Evolutionary conservation across 1,140 invertebrate genomes (phyloP).

Genomic region (Pogonognathellus flavescens): DNA sequence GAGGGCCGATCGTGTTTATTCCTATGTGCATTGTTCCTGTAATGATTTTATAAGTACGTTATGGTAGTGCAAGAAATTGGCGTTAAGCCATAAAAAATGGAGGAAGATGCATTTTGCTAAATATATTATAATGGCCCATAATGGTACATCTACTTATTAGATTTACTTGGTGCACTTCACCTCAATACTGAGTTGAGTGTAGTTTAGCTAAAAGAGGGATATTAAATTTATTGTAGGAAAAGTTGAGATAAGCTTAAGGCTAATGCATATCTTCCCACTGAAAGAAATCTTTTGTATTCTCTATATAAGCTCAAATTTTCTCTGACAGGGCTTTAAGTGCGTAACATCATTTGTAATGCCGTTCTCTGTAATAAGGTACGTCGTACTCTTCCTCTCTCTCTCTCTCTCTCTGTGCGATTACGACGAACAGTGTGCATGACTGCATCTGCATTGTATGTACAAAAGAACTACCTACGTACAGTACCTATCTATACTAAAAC

Average conservation of each 20-base stretch:
- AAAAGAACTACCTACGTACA: too few relatives aligned
- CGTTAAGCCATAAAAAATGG: neutral
- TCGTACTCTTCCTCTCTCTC: too few relatives aligned
- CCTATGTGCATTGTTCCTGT: neutral
- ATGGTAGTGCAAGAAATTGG: neutral
- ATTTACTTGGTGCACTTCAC: too few relatives aligned
- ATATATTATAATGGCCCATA: constrained; percentile 13
- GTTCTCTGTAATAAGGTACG: too few relatives aligned
- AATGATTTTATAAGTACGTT: constrained; percentile 10
- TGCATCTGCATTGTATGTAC: too few relatives aligned
- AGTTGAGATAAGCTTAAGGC: constrained; percentile 44
- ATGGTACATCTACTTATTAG: too few relatives aligned
- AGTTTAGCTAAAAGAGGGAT: constrained; percentile 27
- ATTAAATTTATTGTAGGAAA: constrained; percentile 42
- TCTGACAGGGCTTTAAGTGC: constrained; percentile 30
- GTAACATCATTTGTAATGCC: constrained; percentile 15
- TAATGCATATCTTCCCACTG: constrained; percentile 20
- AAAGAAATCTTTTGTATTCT: constrained; percentile 8
- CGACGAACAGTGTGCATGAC: too few relatives aligned
- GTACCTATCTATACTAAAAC: too few relatives aligned
- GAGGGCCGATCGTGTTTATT: too few relatives aligned
- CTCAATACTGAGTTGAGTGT: neutral
- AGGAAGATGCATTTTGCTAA: neutral
- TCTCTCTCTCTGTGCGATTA: too few relatives aligned
- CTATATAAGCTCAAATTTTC: constrained; percentile 20